These are phyloP conservation scores for Saxicola maurus DNA, from an alignment of 2,797 vertebrate genomes.

Conservation along the genomic window DNA sequence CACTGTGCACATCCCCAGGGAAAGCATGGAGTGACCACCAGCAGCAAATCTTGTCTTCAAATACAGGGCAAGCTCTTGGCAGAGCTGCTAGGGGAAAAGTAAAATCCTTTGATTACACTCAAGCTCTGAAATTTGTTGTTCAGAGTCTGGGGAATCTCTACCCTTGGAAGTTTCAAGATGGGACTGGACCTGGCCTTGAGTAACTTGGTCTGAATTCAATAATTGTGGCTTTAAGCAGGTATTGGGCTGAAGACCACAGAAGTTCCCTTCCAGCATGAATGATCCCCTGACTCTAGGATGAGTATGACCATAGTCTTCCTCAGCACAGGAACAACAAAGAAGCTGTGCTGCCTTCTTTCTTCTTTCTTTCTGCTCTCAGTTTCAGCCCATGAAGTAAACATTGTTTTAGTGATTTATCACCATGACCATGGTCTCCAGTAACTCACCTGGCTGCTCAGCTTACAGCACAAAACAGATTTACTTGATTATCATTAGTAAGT, in stretches of 20 bases:
- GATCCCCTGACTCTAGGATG: neutral
- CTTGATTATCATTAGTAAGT: neutral
- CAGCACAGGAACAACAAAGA: neutral
- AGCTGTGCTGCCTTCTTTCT: neutral
- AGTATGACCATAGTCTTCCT: neutral
- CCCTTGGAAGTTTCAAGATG: neutral
- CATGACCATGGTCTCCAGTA: neutral
- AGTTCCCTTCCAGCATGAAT: neutral
- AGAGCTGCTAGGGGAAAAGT: neutral
- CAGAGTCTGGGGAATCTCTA: neutral
- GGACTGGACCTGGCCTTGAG: neutral
- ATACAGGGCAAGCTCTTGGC: neutral
- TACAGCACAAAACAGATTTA: neutral
- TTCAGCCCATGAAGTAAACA: neutral
- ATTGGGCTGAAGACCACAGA: neutral
- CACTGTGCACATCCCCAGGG: neutral
- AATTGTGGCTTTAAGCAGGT: neutral
- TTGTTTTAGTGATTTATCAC: neutral
- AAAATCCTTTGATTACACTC: neutral
- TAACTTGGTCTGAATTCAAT: neutral
- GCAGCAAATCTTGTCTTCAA: neutral
- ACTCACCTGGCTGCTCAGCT: neutral
- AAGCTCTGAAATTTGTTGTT: neutral
- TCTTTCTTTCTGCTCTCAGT: neutral
- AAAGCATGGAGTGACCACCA: neutral